Base-by-base conservation (phyloP, 1,140 invertebrate genomes). In the Dolichoris vasculosae region DNA sequence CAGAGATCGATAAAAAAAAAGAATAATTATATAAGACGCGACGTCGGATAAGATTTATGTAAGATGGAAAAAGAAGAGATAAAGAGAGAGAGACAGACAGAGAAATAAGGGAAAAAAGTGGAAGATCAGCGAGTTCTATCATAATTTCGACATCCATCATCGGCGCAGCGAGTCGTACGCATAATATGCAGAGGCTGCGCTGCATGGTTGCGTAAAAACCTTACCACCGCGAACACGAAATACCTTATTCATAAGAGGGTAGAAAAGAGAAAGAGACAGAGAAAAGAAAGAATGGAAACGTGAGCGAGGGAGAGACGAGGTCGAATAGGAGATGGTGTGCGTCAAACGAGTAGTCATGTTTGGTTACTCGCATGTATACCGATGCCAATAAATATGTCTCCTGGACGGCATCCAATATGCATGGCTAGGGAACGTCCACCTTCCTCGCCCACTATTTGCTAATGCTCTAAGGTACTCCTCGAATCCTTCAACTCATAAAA, bases 301-400 rank as follows among this genome's bases (percentile, higher is more conserved):
- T 32, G 82, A 86, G 79, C 30, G 43, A 46, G 43, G 13, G 43
- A 46, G 43, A 46, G 43, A 46, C 43, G 43, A 46, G 6, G 43
- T 46, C 43, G 55, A 9, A 23, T 20, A 26, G 59, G 78, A 84
- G 71, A 8, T 75, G 23, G 15, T 76, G n/a, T 46, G 46, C 15
- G 15, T 51, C 15, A 4, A 51, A 2, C 32, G 67, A 69, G 30
- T 20, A 15, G 32, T 38, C 86, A 87, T 88, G 84, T 88, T 88
- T 87, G 83, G 40, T 40, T 86, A 71, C 69, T 86, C 40, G 64
- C 86, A 87, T 85, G 89, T 90, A 90, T 88, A 91, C 89, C 90
- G 89, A 90, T 89, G 89, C 91, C 92, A 91, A 93, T 92, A 92
- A 92, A 93, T 93, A 92, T 92, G 90, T 92, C 91, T 86, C 69